Evolutionary conservation across 2,797 vertebrate species (phyloP).

Genomic region (Myoxocephalus aenaeus): DNA sequence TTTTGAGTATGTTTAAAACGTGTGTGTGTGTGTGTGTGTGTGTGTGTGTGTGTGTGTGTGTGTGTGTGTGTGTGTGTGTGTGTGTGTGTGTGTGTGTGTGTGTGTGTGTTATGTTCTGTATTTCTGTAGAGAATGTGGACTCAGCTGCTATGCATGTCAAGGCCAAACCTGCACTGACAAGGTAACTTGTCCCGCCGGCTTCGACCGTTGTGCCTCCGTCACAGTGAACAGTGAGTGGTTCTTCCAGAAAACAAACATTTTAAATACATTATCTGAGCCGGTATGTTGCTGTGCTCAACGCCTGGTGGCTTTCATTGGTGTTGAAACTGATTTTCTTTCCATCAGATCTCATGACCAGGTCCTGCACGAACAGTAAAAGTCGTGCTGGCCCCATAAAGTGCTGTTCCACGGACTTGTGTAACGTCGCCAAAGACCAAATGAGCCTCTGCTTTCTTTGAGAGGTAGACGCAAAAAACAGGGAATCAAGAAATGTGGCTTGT

Average conservation of each 20-base stretch:
- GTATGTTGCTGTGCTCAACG: not conserved
- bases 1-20: no score
- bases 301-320: not conserved
- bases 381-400: not conserved
- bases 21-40: no score
- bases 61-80: no score
- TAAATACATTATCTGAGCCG: not conserved
- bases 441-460: no score
- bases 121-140: conserved; percentile 38
- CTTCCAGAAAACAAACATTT: not conserved
- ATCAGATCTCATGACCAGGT: fast-evolving
- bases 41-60: no score
- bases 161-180: not conserved
- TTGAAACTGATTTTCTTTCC: not conserved
- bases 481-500: no score
- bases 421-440: not conserved
- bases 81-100: no score
- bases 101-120: not conserved
- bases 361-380: fast-evolving
- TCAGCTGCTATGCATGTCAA: conserved; percentile 32
- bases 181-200: fast-evolving
- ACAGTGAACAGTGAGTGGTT: fast-evolving
- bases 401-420: conserved; percentile 43
- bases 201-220: fast-evolving
- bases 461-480: no score